Conservation (phyloP, 2,113 vertebrate species). For the Turdus rufiventris region DNA sequence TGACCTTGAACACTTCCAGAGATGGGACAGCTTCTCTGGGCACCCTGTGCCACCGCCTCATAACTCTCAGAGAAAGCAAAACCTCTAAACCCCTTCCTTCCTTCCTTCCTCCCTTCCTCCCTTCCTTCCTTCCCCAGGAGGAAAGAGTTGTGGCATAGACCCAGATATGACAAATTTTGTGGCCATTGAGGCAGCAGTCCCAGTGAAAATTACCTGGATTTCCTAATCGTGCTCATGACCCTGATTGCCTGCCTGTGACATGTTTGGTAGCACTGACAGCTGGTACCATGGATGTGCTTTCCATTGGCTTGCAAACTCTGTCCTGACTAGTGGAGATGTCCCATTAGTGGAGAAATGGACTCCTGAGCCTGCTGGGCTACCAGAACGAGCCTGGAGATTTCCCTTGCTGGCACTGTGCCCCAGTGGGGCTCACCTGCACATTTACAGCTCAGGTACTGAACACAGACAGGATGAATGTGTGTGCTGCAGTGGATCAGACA, state of each 20-base stretch:
- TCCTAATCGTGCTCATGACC: background rate
- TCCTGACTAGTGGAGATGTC: background rate
- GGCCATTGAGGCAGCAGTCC: background rate
- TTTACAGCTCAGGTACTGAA: background rate
- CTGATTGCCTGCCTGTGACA: background rate
- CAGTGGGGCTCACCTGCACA: background rate
- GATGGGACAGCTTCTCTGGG: background rate
- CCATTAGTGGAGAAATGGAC: rapidly evolving
- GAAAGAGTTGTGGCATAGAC: background rate
- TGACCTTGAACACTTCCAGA: background rate
- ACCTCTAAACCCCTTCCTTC: background rate
- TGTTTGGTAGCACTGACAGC: background rate
- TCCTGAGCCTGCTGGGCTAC: background rate
- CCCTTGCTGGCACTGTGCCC: background rate
- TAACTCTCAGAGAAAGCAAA: background rate
- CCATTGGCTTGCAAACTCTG: background rate
- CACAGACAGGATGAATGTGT: background rate
- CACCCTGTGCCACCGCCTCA: rapidly evolving
- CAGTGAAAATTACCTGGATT: background rate
- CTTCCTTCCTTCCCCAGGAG: background rate
- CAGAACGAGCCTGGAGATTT: rapidly evolving
- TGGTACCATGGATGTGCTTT: background rate
- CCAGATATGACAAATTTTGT: background rate
- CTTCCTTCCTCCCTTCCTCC: background rate
- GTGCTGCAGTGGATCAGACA: background rate